A percentile compares a stretch with the other conserved stretches of the same genome.
Evolutionary conservation across 2,888 invertebrate genomes (phyloP).

Genomic region (Eretmocerus hayati): DNA sequence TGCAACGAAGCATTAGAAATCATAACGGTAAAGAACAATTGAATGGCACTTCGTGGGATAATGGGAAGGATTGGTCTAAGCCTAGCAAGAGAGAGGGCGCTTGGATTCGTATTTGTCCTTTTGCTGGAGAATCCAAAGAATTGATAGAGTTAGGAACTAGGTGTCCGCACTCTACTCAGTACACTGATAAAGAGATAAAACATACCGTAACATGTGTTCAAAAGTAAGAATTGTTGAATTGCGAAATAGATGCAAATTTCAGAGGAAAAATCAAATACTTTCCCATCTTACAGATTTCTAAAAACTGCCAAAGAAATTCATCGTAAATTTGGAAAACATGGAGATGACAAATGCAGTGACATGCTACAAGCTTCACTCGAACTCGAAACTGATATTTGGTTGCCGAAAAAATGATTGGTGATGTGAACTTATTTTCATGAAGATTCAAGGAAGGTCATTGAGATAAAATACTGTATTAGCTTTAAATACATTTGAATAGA

Average conservation of each 20-base stretch:
- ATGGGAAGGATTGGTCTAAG: constrained; percentile 63
- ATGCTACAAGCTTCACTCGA: constrained; percentile 46
- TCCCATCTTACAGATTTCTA: constrained; percentile 40
- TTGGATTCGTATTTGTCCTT: constrained; percentile 72
- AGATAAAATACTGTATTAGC: neutral
- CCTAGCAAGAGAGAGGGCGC: constrained; percentile 62
- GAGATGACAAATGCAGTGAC: constrained; percentile 50
- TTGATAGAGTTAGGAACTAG: constrained; percentile 31
- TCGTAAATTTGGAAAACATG: constrained; percentile 47
- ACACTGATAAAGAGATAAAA: constrained; percentile 39
- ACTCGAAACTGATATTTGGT: constrained; percentile 51
- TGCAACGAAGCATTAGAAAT: constrained; percentile 54
- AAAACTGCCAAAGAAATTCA: constrained; percentile 50
- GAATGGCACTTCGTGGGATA: constrained; percentile 61
- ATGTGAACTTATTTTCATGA: too few species aligned
- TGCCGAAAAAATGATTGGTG: too few species aligned
- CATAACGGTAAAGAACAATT: constrained; percentile 58
- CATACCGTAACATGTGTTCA: constrained; percentile 38
- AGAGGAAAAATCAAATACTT: neutral
- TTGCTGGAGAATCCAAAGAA: constrained; percentile 38
- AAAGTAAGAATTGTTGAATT: constrained; percentile 30
- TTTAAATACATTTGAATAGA: too few species aligned
- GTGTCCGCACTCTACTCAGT: constrained; percentile 31
- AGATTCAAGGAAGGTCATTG: too few species aligned
- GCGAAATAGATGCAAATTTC: neutral